These are phyloP conservation scores for Patella pellucida DNA, from an alignment of 2,888 invertebrate genomes.

Conservation along the genomic window DNA sequence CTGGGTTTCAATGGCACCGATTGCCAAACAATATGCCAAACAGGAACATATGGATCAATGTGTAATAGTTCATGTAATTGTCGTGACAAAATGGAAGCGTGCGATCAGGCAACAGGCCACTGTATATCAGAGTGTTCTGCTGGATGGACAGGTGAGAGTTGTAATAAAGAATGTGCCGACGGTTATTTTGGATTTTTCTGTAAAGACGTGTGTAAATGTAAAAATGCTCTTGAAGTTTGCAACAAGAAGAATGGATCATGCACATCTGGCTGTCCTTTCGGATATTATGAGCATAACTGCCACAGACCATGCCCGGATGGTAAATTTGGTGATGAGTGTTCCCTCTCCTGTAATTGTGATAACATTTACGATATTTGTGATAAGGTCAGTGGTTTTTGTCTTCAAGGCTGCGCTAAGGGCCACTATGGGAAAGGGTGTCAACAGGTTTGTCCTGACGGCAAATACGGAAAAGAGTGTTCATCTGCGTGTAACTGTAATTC, in stretches of 20 bases:
- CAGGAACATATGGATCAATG: slow-evolving; percentile 12
- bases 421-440: not conserved
- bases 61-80: slow-evolving; percentile 18
- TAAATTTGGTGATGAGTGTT: not conserved
- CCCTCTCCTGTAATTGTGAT: not conserved
- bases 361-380: not conserved
- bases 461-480: not conserved
- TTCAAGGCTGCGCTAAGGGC: not conserved
- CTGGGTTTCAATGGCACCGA: slow-evolving; percentile 25
- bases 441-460: not conserved
- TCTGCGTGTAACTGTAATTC: not conserved
- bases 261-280: not conserved
- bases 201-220: slow-evolving; percentile 23
- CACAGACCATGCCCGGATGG: not conserved
- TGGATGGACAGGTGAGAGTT: slow-evolving; percentile 2
- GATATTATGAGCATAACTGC: not conserved
- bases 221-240: not conserved
- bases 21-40: slow-evolving; percentile 22
- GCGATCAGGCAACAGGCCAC: not conserved
- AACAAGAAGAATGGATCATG: not conserved
- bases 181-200: slow-evolving; percentile 35
- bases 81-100: not conserved
- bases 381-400: not conserved
- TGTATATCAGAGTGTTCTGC: slow-evolving; percentile 5
- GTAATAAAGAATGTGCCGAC: slow-evolving; percentile 14